Percentiles rank a stretch among this genome's conserved stretches.
Evolutionary conservation across 2,888 invertebrate genomes (phyloP).

Genomic region (Hedya salicella): DNA sequence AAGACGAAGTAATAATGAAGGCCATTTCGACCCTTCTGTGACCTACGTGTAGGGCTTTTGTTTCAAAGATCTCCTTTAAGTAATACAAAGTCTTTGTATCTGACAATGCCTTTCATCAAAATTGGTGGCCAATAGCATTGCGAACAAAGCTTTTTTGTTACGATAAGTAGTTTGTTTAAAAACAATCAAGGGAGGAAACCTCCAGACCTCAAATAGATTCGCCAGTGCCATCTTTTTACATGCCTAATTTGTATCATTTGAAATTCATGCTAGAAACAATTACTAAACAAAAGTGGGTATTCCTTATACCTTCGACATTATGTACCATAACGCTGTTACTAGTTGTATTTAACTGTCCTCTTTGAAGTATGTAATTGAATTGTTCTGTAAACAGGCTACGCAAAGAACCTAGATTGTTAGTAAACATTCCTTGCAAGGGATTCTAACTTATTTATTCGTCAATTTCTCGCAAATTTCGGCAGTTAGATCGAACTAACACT

Average conservation of each 20-base stretch:
- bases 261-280: background rate
- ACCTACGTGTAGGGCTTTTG: too few relatives aligned
- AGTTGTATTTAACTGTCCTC: background rate
- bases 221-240: background rate
- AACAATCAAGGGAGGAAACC: too few relatives aligned
- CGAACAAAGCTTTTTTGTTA: too few relatives aligned
- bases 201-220: background rate
- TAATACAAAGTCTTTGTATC: too few relatives aligned
- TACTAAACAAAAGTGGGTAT: background rate
- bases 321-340: too few relatives aligned
- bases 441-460: conserved; percentile 14
- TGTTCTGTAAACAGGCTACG: too few relatives aligned
- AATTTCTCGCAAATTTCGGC: conserved; percentile 11
- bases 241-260: background rate
- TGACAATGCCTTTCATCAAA: too few relatives aligned
- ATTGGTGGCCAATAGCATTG: too few relatives aligned
- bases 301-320: background rate
- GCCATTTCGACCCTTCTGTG: background rate
- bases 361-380: background rate
- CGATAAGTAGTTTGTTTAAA: too few relatives aligned
- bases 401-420: too few relatives aligned
- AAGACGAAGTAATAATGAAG: background rate
- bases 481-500: conserved; percentile 4
- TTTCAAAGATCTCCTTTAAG: too few relatives aligned
- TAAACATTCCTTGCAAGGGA: conserved; percentile 24